phyloP scores from a whole-genome alignment of 2,113 vertebrate genomes.

The Hippotragus niger region DNA sequence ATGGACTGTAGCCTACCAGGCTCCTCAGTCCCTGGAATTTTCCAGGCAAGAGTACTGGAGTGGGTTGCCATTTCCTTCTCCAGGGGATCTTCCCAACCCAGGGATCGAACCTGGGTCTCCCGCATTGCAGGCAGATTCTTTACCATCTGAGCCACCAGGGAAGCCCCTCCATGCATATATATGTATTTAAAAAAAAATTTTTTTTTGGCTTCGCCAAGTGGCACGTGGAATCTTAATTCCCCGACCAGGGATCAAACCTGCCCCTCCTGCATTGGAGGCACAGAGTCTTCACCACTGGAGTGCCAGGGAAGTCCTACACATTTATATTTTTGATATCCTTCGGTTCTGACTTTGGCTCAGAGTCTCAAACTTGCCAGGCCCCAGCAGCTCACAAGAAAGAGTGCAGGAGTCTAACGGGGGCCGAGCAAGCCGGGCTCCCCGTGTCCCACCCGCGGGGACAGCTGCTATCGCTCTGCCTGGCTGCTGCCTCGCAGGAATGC shows the following conservation, averaged over 20 bases:
- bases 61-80: too few species aligned
- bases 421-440: fast-evolving
- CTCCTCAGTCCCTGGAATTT: too few species aligned
- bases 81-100: too few species aligned
- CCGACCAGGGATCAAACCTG: not conserved
- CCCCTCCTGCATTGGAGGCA: fast-evolving
- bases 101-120: too few species aligned
- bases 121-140: too few species aligned
- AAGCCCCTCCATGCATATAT: fast-evolving
- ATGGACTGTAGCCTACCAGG: too few species aligned
- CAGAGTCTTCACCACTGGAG: not conserved
- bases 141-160: too few species aligned
- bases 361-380: not conserved
- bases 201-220: not conserved
- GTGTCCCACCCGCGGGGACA: too few species aligned
- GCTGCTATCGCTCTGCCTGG: fast-evolving
- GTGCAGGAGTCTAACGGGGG: fast-evolving
- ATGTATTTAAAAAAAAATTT: not conserved
- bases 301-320: not conserved
- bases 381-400: not conserved
- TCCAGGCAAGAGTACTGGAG: too few species aligned
- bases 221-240: not conserved
- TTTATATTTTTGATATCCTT: not conserved
- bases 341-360: not conserved
- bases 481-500: not conserved